Evolutionary conservation across 1,140 invertebrate species (phyloP), one percentile per base, ranked within the genome.

Genomic region (Lepidotrigona ventralis): DNA sequence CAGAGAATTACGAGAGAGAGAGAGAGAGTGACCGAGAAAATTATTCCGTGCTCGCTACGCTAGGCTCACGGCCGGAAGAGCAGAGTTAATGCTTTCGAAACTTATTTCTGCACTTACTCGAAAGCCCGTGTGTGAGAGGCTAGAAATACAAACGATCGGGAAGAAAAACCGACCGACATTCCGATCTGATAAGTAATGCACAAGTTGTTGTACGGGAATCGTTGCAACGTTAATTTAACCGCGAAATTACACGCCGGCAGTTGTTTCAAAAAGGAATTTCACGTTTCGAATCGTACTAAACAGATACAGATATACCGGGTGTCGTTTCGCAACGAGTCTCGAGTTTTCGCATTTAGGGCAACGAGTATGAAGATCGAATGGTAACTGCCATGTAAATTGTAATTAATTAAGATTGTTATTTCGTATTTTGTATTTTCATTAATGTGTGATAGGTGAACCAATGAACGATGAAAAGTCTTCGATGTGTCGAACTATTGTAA

Each of bases 11-110:
- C 2, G 33, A 33, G 33, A 33, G 33, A 33, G 3, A 33, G 68
- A 83, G 60, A 78, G 68, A 78, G 68, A 86, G 73, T 63, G 72
- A 68, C 53, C 58, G 66, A 76, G 76, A 79, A 68, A 88, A 88
- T 81, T 77, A 73, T 86, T 83, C 69, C 68, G 70, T 66, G 63
- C 56, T 86, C 76, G 58, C 66, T 53, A 86, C 39, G 69, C 75
- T 58, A 66, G 86, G 85, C 54, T 21, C 68, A 56, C 33, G 68
- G 64, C 86, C 85, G 85, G 86, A 88, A 88, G 83, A 87, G 85
- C 79, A 82, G 82, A 85, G 76, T 73, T 81, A 77, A 81, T 63
- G 77, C 79, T 58, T 46, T 46, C 73, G 71, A 39, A 84, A 83
- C 68, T 74, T 84, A 79, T 85, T 81, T 84, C 64, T 76, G 71